Evolutionary conservation across 2,797 vertebrate species (phyloP).

Genomic region (Psittacula derbiana): DNA sequence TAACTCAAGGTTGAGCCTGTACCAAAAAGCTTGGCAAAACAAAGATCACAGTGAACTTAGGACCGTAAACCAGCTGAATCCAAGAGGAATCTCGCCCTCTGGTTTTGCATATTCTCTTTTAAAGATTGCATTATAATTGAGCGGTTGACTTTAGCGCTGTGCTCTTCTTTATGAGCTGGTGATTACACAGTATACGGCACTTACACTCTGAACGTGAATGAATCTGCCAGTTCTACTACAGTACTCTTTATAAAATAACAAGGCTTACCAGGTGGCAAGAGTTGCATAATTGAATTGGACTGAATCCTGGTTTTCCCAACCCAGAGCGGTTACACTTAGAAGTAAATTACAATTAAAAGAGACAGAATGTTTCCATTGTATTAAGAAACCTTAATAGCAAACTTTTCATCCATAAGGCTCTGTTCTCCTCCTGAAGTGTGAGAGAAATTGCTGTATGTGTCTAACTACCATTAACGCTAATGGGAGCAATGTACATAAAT

Average conservation of each 20-base stretch:
- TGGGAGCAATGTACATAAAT: conserved; percentile 39
- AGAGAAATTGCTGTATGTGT: conserved; percentile 47
- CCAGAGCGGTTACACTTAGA: conserved; percentile 48
- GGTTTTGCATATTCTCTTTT: conserved; percentile 45
- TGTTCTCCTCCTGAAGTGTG: conserved; percentile 43
- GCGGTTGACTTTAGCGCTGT: conserved; percentile 34
- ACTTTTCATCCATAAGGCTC: conserved; percentile 59
- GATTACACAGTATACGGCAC: conserved; percentile 45
- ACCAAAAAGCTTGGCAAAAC: conserved; percentile 36
- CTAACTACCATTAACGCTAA: conserved; percentile 58
- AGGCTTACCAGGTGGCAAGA: conserved; percentile 67
- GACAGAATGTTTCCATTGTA: conserved; percentile 65
- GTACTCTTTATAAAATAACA: conserved; percentile 72
- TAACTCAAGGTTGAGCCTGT: conserved; percentile 40
- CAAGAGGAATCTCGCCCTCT: neutral
- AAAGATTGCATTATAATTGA: conserved; percentile 54
- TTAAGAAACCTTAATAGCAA: conserved; percentile 67
- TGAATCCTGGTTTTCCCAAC: conserved; percentile 65
- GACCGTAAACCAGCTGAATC: conserved; percentile 54
- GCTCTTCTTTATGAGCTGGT: conserved; percentile 55
- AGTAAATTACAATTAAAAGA: conserved; percentile 69
- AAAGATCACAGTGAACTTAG: conserved; percentile 45
- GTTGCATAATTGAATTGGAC: conserved; percentile 67
- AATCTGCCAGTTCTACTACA: conserved; percentile 68
- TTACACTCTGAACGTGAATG: conserved; percentile 57